Evolutionary conservation across 2,113 vertebrate genomes (phyloP), one percentile per base, ranked within the genome.

Genomic region (Tyto alba): DNA sequence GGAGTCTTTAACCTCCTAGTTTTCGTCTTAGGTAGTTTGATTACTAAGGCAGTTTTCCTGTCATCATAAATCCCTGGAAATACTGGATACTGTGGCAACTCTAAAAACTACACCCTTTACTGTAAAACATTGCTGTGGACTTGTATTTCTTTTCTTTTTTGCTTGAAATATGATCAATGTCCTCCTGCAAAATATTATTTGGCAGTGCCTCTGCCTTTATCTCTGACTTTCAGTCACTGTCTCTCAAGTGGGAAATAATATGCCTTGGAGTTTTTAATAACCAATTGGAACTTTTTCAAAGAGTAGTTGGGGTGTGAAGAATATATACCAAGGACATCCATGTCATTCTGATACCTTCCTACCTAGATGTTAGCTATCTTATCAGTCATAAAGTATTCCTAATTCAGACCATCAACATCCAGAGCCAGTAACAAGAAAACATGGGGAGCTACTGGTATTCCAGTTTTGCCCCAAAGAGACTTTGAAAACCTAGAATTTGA

Each of bases 181-280:
- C 38, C 16, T 92, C n/a, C 47, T 92, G 50, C 85, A 95, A 84
- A 89, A 79, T 21, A 68, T 29, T 75, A 71, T 69, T 83, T 90
- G 8, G 7, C 45, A 92, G 34, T 45, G 45, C 8, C 25, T 92
- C 88, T 68, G 36, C 74, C 95, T 95, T 94, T 95, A 88, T 83
- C 68, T 95, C 74, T 82, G 67, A 82, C 50, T 77, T 92, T 83
- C 74, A 87, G 76, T 69, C 50, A 47, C 77, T 76, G 60, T 85
- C 93, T 83, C 83, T 86, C 62, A 90, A 84, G 48, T 68, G 86
- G 86, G 74, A 96, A 97, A 75, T 81, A 92, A 90, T 82, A 85
- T 52, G 67, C 77, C 60, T 93, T 76, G 43, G 74, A 89, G 80
- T 94, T 71, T 93, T 91, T 91, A 94, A 90, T 75, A 90, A 84